A percentile compares a stretch with the other conserved stretches of the same genome.
These are phyloP conservation scores for Meleagris gallopavo DNA, from an alignment of 2,113 vertebrate genomes.

Conservation along the genomic window DNA sequence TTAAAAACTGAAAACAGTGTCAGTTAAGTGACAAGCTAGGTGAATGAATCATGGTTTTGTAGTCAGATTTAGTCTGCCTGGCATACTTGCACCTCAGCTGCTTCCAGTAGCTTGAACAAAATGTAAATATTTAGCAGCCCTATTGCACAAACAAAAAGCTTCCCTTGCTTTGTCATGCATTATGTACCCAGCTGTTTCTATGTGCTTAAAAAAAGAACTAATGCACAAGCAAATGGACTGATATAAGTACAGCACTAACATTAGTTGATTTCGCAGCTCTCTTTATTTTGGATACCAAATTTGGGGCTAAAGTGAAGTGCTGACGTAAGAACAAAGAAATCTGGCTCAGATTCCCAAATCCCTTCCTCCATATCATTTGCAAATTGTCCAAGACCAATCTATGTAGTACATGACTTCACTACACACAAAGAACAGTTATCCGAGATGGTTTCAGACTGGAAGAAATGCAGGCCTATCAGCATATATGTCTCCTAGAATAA, in stretches of 20 bases:
- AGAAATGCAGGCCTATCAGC: not conserved
- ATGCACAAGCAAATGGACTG: not conserved
- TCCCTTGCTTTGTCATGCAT: not conserved
- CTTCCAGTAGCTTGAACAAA: constrained; percentile 1
- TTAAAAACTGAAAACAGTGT: not conserved
- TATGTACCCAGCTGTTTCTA: not conserved
- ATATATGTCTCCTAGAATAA: not conserved
- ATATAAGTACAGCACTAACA: not conserved
- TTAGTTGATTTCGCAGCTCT: not conserved
- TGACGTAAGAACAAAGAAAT: not conserved
- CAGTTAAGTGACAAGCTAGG: not conserved
- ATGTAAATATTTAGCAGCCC: constrained; percentile 13
- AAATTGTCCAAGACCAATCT: not conserved
- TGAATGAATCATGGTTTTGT: constrained; percentile 9
- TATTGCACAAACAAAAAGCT: constrained; percentile 19
- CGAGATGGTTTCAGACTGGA: not conserved
- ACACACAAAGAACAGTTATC: not conserved
- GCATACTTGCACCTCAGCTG: not conserved
- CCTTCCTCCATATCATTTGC: not conserved
- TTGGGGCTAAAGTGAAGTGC: not conserved
- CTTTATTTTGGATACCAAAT: not conserved
- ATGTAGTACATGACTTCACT: not conserved
- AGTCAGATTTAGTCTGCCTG: not conserved
- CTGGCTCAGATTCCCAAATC: not conserved
- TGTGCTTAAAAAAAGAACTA: not conserved